Percentiles rank a stretch among this genome's conserved stretches.
Evolutionary conservation across 2,797 vertebrate species (phyloP).

Genomic region (Neoniphon sammara): DNA sequence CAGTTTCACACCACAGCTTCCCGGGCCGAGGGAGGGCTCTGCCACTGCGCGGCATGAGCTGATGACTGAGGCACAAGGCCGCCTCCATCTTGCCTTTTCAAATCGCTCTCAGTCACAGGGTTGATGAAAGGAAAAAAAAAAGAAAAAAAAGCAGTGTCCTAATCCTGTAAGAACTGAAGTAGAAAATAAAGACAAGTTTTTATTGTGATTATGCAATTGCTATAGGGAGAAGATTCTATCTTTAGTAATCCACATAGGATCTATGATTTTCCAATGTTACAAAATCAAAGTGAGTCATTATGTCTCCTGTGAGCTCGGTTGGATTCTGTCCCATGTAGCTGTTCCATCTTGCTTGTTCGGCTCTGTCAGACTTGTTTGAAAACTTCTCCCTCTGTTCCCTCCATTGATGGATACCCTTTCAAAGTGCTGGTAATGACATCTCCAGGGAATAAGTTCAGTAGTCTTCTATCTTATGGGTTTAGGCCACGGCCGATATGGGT

Average conservation of each 20-base stretch:
- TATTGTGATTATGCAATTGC: not conserved
- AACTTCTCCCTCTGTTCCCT: constrained; percentile 15
- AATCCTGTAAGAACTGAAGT: not conserved
- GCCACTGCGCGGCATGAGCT: constrained; percentile 6
- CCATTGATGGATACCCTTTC: constrained; percentile 32
- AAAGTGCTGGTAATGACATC: constrained; percentile 58
- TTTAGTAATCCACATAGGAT: constrained; percentile 1
- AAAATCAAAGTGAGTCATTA: constrained; percentile 9
- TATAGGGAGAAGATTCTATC: not conserved
- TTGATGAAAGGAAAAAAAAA: not conserved
- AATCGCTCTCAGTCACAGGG: constrained; percentile 3
- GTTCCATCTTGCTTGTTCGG: not conserved
- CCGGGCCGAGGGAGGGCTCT: constrained; percentile 21
- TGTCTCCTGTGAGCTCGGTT: constrained; percentile 6
- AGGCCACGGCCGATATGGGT: constrained; percentile 10
- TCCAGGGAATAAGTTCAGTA: constrained; percentile 34
- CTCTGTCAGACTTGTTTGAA: constrained; percentile 19
- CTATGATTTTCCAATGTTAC: not conserved
- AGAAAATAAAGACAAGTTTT: not conserved
- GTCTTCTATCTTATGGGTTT: constrained; percentile 12
- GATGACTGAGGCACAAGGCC: not conserved
- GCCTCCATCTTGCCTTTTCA: constrained; percentile 28
- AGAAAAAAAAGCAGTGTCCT: too few species aligned
- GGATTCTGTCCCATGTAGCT: constrained; percentile 6
- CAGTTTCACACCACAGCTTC: constrained; percentile 35